A percentile compares a stretch with the other conserved stretches of the same genome.
Conservation (phyloP, 23 tunicate species). For the Trididemnum clinides region DNA sequence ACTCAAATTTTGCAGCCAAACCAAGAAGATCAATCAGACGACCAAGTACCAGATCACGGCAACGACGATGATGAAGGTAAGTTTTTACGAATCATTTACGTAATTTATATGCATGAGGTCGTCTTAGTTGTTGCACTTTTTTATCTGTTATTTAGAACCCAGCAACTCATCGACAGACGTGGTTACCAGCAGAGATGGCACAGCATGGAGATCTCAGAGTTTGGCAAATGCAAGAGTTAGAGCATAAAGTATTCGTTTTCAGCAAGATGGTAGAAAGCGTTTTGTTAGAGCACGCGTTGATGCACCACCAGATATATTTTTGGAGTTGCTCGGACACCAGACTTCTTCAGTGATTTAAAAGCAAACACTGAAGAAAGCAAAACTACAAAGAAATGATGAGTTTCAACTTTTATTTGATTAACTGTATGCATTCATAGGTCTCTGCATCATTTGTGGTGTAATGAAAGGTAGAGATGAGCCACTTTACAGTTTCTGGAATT, state of each 20-base stretch:
- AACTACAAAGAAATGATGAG: background rate
- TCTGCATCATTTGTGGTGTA: slow-evolving; percentile 27
- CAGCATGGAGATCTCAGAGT: background rate
- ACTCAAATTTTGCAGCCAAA: too few relatives aligned
- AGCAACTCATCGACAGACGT: slow-evolving; percentile 6
- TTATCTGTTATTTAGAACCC: slow-evolving; percentile 14
- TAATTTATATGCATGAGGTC: background rate
- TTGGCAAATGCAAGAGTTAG: slow-evolving; percentile 14
- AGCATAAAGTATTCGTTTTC: background rate
- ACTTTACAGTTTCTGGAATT: slow-evolving; percentile 6
- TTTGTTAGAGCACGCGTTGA: slow-evolving; percentile 15
- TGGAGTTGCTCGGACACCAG: slow-evolving; percentile 8
- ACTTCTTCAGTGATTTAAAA: slow-evolving; percentile 6
- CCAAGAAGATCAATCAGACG: slow-evolving; percentile 7
- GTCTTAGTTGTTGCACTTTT: background rate
- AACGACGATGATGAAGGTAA: background rate
- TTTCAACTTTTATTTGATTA: slow-evolving; percentile 13
- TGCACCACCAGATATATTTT: slow-evolving; percentile 16
- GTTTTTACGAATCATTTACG: background rate
- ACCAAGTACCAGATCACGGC: background rate
- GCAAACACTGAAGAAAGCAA: background rate
- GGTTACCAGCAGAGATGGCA: slow-evolving; percentile 19
- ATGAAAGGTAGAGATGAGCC: slow-evolving; percentile 28
- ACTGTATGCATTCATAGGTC: slow-evolving; percentile 2
- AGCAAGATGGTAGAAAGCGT: slow-evolving; percentile 13